Percentiles rank a stretch among this genome's conserved stretches.
Evolutionary conservation across 2,797 vertebrate genomes (phyloP).

Genomic region (Loris lydekkerianus): DNA sequence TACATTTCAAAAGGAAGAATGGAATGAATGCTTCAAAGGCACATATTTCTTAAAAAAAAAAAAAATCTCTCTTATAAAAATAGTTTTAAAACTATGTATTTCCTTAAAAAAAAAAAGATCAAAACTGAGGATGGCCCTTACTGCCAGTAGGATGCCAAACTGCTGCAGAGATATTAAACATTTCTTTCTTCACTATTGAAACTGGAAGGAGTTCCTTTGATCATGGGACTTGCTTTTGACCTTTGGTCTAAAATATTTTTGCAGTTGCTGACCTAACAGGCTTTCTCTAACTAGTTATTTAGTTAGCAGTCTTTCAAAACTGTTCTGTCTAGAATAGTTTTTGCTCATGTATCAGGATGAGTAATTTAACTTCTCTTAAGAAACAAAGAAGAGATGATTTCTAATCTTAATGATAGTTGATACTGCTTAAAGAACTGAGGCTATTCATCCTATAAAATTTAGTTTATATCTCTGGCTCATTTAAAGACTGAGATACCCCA

Average conservation of each 20-base stretch:
- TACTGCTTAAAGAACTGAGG: background rate
- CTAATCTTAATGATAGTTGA: background rate
- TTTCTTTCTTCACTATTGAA: slow-evolving; percentile 58
- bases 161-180: slow-evolving; percentile 54
- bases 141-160: slow-evolving; percentile 49
- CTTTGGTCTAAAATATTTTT: slow-evolving; percentile 64
- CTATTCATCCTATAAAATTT: background rate
- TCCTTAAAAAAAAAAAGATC: slow-evolving; percentile 73
- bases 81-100: slow-evolving; percentile 71
- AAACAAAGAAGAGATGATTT: slow-evolving; percentile 5
- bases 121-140: slow-evolving; percentile 71
- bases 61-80: slow-evolving; percentile 72
- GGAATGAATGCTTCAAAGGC: slow-evolving; percentile 65
- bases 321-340: slow-evolving; percentile 26
- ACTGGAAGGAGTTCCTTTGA: slow-evolving; percentile 70
- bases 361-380: slow-evolving; percentile 37
- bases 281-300: slow-evolving; percentile 28
- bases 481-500: background rate
- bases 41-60: slow-evolving; percentile 56
- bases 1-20: slow-evolving; percentile 63
- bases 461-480: background rate
- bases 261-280: slow-evolving; percentile 41
- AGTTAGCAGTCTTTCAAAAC: slow-evolving; percentile 48
- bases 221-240: slow-evolving; percentile 65
- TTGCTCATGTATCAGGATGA: background rate